Percentiles rank a stretch among this genome's conserved stretches.
phyloP scores from a whole-genome alignment of 2,113 vertebrate species.

The Ptyas mucosa region DNA sequence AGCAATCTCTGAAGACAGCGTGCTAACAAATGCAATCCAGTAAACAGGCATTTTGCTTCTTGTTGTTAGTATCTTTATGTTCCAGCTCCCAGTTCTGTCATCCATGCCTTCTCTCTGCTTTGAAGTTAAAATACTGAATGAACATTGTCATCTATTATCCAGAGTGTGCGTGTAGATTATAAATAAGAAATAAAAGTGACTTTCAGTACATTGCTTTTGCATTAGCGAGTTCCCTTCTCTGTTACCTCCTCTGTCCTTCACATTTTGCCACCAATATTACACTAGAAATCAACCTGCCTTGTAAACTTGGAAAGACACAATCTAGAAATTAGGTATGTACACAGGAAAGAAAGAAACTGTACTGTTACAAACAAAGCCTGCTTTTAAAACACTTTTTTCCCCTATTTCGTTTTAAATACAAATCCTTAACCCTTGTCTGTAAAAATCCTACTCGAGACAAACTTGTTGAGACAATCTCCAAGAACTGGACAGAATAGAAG shows the following conservation, averaged over 20 bases:
- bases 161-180: slow-evolving; percentile 78
- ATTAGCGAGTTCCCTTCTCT: slow-evolving; percentile 74
- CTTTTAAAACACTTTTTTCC: slow-evolving; percentile 66
- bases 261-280: slow-evolving; percentile 62
- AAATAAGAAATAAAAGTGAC: slow-evolving; percentile 90
- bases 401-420: slow-evolving; percentile 71
- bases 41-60: slow-evolving; percentile 79
- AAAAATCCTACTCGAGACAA: slow-evolving; percentile 65
- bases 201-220: slow-evolving; percentile 82
- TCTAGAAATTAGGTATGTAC: slow-evolving; percentile 38
- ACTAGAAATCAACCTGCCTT: slow-evolving; percentile 58
- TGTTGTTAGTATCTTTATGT: slow-evolving; percentile 73
- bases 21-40: slow-evolving; percentile 80
- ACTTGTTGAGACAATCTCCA: background rate
- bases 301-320: slow-evolving; percentile 49
- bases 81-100: slow-evolving; percentile 75
- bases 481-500: background rate
- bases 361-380: slow-evolving; percentile 75
- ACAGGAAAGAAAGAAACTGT: slow-evolving; percentile 62
- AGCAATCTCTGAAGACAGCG: slow-evolving; percentile 76
- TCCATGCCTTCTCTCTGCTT: slow-evolving; percentile 69
- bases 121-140: slow-evolving; percentile 78
- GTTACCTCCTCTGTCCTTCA: slow-evolving; percentile 65
- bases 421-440: slow-evolving; percentile 81
- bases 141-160: slow-evolving; percentile 79